phyloP scores from a whole-genome alignment of 2,113 vertebrate species.

The Pseudonaja textilis region DNA sequence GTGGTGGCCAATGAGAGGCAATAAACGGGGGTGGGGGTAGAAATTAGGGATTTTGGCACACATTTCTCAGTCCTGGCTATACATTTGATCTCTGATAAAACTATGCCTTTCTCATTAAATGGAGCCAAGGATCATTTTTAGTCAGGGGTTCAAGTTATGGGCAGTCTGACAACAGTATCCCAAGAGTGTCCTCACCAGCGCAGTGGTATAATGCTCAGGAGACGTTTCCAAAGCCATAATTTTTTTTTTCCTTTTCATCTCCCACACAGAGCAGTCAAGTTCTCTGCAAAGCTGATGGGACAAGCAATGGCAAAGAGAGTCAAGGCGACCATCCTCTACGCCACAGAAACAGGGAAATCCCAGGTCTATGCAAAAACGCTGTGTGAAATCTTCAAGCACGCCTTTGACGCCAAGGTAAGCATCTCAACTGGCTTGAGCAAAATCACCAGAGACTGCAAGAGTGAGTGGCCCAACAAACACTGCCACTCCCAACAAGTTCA shows the following conservation, averaged over 20 bases:
- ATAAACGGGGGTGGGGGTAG: too few species aligned
- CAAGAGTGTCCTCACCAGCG: neutral
- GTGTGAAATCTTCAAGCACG: conserved; percentile 98
- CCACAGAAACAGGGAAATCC: conserved; percentile 94
- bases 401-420: conserved; percentile 94
- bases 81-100: neutral
- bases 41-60: too few species aligned
- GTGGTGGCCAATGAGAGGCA: too few species aligned
- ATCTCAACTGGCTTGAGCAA: rapidly evolving
- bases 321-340: conserved; percentile 95
- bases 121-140: neutral
- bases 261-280: conserved; percentile 91
- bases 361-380: conserved; percentile 96
- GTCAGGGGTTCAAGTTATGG: neutral
- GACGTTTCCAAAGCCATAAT: too few species aligned
- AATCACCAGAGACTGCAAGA: rapidly evolving
- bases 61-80: too few species aligned
- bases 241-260: neutral
- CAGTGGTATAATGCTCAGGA: neutral
- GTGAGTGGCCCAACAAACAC: neutral
- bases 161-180: neutral
- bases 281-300: conserved; percentile 97
- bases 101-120: neutral
- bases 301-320: conserved; percentile 98
- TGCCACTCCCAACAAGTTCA: neutral